Conservation (phyloP, 1,140 invertebrate genomes). For the Campodea augens region DNA sequence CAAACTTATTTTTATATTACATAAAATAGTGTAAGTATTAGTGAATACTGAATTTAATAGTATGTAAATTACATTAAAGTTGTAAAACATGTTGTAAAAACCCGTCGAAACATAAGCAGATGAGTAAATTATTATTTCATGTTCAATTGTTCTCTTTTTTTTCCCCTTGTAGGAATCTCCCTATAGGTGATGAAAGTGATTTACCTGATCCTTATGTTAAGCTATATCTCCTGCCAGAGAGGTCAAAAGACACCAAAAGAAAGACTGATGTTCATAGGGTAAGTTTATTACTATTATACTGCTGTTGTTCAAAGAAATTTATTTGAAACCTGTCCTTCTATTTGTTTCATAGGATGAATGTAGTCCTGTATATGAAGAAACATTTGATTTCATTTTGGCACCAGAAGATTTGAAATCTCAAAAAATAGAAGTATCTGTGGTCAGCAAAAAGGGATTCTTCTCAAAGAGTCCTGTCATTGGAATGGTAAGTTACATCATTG, state of each 20-base stretch:
- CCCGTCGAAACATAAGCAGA: too few species aligned
- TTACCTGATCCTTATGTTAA: conserved; percentile 91
- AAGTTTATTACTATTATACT: background rate
- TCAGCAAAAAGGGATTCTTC: conserved; percentile 61
- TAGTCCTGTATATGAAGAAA: conserved; percentile 78
- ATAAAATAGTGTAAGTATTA: conserved; percentile 63
- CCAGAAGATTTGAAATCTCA: conserved; percentile 49
- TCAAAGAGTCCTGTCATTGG: conserved; percentile 60
- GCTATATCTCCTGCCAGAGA: conserved; percentile 72
- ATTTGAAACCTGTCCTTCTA: too few species aligned
- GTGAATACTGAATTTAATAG: too few species aligned
- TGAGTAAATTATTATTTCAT: background rate
- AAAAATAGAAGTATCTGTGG: conserved; percentile 56
- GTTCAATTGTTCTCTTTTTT: conserved; percentile 7
- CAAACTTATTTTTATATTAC: conserved; percentile 57
- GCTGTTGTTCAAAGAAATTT: background rate
- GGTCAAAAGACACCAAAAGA: conserved; percentile 66
- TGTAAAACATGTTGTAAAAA: too few species aligned
- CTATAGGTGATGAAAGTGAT: conserved; percentile 64
- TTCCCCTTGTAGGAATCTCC: conserved; percentile 45
- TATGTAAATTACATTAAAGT: too few species aligned
- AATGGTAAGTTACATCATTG: conserved; percentile 31
- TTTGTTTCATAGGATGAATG: conserved; percentile 61
- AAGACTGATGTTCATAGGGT: conserved; percentile 50
- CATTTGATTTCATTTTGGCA: conserved; percentile 65